Evolutionary conservation across 2,113 vertebrate species (phyloP), one percentile per base, ranked within the genome.

Genomic region (Sinosuthora webbiana): DNA sequence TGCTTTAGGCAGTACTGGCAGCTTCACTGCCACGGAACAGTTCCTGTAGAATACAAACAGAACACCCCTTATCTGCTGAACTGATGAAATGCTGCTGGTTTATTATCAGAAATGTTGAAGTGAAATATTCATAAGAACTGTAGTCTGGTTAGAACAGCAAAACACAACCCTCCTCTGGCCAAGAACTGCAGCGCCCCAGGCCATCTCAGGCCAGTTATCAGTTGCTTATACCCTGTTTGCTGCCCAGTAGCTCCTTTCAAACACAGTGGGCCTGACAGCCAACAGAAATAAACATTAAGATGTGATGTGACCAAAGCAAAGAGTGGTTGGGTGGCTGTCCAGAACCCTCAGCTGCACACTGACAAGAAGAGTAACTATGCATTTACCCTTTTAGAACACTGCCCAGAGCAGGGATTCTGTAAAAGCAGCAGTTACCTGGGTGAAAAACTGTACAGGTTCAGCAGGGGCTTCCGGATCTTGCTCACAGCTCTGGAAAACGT

Each of bases 1-100:
- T 64, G 94, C 91, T 18, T 70, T 85, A 13, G 96, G 87, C 17
- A 97, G 96, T n/a, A 98, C 82, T 1, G 98, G 98, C 94, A 99
- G 60, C 5, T 60, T 97, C 77, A 98, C 73, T 4, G 94, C 89
- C 83, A 98, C 95, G 0, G 97, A 98, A 74, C 97, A 96, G 71
- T 98, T 97, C 55, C 99, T 99, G 89, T 14, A 71, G 73, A 92
- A 82, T 21, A 91, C 35, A 84, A 94, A 50, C 63, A 73, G 53
- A 76, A n/a, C 13, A 57, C 47, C 23, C 52, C 18, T 89, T 81
- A 81, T 16, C 69, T 77, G 52, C 27, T 83, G 23, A 60, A 55
- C 62, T 64, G 87, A 70, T 56, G n/a, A 90, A 67, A 84, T 23
- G 41, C 76, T 69, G 23, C 30, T 44, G 19, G 30, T 92, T 53